Evolutionary conservation across 2,797 vertebrate species (phyloP).

Genomic region (Tauraco hartlaubi): DNA sequence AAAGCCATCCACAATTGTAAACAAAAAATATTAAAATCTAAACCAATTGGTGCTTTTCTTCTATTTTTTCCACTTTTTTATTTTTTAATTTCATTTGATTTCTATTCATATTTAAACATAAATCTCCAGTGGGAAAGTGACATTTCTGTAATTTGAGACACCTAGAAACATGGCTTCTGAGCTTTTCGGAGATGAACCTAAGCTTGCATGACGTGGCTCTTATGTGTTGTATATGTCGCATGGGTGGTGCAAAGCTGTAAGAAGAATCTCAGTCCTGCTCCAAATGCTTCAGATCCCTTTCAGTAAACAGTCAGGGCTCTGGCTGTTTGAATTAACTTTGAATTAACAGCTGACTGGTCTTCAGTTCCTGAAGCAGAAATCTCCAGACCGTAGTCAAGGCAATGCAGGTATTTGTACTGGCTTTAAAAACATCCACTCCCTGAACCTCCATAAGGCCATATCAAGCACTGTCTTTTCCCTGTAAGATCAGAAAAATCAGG

Average conservation of each 20-base stretch:
- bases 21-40: neutral
- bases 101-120: neutral
- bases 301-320: neutral
- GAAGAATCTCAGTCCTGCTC: neutral
- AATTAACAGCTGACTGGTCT: slow-evolving; percentile 23
- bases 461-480: neutral
- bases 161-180: neutral
- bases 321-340: slow-evolving; percentile 4
- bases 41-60: neutral
- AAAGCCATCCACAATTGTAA: neutral
- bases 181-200: neutral
- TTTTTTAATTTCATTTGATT: neutral
- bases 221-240: neutral
- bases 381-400: neutral
- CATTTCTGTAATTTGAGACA: neutral
- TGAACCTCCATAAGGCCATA: neutral
- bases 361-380: neutral
- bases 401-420: slow-evolving; percentile 2
- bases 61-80: neutral
- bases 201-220: neutral
- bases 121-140: neutral
- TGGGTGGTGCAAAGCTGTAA: neutral
- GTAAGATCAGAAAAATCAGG: neutral
- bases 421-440: neutral
- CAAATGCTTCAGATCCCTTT: neutral